phyloP scores from a whole-genome alignment of 1,140 invertebrate species.

The Drosophila parvula region DNA sequence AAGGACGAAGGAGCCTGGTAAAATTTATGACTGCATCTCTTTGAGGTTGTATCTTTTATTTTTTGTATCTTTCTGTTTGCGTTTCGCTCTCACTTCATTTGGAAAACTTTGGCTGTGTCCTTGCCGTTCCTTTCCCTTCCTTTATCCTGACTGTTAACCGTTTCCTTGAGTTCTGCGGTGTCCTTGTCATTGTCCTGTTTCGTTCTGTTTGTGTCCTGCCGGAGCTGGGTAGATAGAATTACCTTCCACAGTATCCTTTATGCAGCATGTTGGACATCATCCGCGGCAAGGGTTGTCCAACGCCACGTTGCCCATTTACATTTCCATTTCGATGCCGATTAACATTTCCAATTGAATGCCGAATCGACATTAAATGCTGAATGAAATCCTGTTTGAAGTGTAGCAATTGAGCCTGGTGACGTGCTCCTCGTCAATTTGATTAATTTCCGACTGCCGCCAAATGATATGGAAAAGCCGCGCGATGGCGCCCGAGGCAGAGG shows the following conservation, averaged over 20 bases:
- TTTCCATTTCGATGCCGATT: not conserved
- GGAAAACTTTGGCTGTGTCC: slow-evolving; percentile 9
- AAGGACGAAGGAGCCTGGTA: slow-evolving; percentile 5
- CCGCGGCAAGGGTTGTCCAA: not conserved
- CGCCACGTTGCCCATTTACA: not conserved
- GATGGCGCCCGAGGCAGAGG: not conserved
- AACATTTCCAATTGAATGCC: slow-evolving; percentile 1
- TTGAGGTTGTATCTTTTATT: slow-evolving; percentile 28
- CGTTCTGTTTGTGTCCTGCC: not conserved
- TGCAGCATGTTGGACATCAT: slow-evolving; percentile 5
- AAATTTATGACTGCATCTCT: slow-evolving; percentile 56
- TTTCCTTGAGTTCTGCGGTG: not conserved
- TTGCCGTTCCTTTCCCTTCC: slow-evolving; percentile 11
- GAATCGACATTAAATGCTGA: slow-evolving; percentile 10
- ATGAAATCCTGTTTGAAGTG: slow-evolving; percentile 28
- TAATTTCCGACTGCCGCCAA: slow-evolving; percentile 38
- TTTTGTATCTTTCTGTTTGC: slow-evolving; percentile 40
- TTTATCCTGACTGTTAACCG: too few species aligned
- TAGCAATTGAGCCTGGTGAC: slow-evolving; percentile 38
- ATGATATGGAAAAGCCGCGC: slow-evolving; percentile 30
- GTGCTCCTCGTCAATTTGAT: slow-evolving; percentile 55
- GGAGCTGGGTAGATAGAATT: not conserved
- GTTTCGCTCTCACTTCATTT: slow-evolving; percentile 45
- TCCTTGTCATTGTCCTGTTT: slow-evolving; percentile 19
- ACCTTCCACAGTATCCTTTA: not conserved